Percentiles rank a stretch among this genome's conserved stretches.
These are phyloP conservation scores for Mythimna loreyi DNA, from an alignment of 2,888 invertebrate species.

Conservation along the genomic window DNA sequence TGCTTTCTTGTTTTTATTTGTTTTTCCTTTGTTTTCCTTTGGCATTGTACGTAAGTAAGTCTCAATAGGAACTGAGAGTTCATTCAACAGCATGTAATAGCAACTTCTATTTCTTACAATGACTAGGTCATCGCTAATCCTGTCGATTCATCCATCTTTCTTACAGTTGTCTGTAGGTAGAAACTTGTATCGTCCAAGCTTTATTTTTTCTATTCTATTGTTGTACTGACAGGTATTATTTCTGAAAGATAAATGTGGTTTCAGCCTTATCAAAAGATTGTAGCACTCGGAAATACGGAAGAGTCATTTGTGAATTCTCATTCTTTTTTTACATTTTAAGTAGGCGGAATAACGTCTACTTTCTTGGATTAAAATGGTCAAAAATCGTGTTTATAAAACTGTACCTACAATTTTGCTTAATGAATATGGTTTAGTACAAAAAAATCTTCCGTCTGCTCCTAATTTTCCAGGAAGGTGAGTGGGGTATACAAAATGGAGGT, in stretches of 20 bases:
- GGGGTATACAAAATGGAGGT: slow-evolving; percentile 68
- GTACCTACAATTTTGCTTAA: slow-evolving; percentile 9
- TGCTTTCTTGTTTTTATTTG: slow-evolving; percentile 28
- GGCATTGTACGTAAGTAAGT: slow-evolving; percentile 14
- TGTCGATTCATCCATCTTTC: slow-evolving; percentile 31
- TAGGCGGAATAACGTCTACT: slow-evolving; percentile 1
- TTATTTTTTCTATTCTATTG: slow-evolving; percentile 19
- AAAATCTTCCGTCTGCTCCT: slow-evolving; percentile 54
- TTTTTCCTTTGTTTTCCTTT: slow-evolving; percentile 36
- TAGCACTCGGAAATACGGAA: slow-evolving; percentile 13
- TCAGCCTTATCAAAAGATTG: slow-evolving; percentile 21
- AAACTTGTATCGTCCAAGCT: slow-evolving; percentile 5
- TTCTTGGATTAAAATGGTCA: slow-evolving; percentile 35
- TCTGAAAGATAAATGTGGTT: slow-evolving; percentile 22
- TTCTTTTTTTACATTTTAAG: slow-evolving; percentile 21
- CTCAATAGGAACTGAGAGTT: slow-evolving; percentile 12
- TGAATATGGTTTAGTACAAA: slow-evolving; percentile 52
- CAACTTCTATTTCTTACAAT: slow-evolving; percentile 34
- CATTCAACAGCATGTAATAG: slow-evolving; percentile 34
- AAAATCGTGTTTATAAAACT: slow-evolving; percentile 15
- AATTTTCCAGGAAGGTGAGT: slow-evolving; percentile 68
- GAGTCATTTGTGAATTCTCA: not conserved
- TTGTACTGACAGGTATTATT: slow-evolving; percentile 28
- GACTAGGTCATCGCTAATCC: slow-evolving; percentile 31
- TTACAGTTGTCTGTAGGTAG: slow-evolving; percentile 14